Conservation (phyloP, 2,113 vertebrate species). For the Arenaria interpres region DNA sequence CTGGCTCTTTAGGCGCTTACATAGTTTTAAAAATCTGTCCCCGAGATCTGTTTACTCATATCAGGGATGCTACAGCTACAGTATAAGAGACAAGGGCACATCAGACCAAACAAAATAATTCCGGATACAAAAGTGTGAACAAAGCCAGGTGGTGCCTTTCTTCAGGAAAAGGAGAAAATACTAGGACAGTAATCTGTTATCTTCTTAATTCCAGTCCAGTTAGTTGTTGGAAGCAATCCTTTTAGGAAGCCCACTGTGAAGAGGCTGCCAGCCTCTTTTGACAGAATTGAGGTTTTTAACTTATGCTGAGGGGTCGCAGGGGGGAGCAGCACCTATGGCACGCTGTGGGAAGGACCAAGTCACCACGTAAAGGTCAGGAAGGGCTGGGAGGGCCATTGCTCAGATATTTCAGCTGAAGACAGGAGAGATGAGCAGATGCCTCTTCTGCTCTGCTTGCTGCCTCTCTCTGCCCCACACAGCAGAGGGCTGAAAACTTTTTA, state of each 20-base stretch:
- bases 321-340: neutral
- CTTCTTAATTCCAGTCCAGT: neutral
- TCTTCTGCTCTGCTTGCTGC: neutral
- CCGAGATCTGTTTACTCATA: neutral
- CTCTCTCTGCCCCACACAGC: neutral
- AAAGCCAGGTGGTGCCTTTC: neutral
- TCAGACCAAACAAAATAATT: neutral
- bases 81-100: neutral
- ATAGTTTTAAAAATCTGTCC: neutral
- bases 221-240: neutral
- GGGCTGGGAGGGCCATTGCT: neutral
- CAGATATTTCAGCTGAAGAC: neutral
- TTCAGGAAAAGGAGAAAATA: neutral
- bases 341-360: neutral
- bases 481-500: neutral
- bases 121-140: neutral
- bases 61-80: neutral
- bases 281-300: neutral
- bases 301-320: neutral
- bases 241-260: accelerated
- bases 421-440: neutral
- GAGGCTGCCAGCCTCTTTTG: neutral
- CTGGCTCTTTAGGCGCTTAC: neutral
- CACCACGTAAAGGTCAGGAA: neutral
- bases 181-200: neutral